These are phyloP conservation scores for Drosophila demipolita DNA, from an alignment of 2,888 invertebrate genomes.

Conservation along the genomic window DNA sequence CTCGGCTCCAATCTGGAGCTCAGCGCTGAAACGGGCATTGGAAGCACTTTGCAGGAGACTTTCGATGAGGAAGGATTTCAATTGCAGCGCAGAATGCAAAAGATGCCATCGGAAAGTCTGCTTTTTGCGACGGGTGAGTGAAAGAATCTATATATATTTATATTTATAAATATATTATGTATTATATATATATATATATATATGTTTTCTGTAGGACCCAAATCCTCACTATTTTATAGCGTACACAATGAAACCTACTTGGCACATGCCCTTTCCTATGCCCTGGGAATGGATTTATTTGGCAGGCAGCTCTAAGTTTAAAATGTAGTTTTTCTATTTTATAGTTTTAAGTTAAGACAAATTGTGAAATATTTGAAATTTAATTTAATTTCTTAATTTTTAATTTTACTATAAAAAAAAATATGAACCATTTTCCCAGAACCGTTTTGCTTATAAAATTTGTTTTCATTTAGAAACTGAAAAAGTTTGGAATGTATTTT, in stretches of 20 bases:
- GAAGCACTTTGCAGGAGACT: conserved; percentile 28
- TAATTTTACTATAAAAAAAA: background rate
- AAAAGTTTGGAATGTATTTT: background rate
- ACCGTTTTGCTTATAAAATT: background rate
- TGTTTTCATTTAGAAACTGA: background rate
- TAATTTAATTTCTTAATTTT: background rate
- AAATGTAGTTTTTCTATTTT: background rate
- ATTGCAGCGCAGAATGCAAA: conserved; percentile 34
- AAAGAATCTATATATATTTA: background rate
- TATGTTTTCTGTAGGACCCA: conserved; percentile 88
- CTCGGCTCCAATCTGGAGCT: conserved; percentile 44
- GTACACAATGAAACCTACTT: conserved; percentile 96
- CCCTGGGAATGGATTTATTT: conserved; percentile 88
- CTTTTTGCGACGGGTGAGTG: conserved; percentile 67
- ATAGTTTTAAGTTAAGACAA: background rate
- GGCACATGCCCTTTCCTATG: conserved; percentile 92
- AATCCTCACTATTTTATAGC: conserved; percentile 93
- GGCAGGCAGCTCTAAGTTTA: conserved; percentile 6
- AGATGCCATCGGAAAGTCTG: conserved; percentile 63
- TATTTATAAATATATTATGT: too few relatives aligned
- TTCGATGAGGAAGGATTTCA: conserved; percentile 12
- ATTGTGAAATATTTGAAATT: background rate
- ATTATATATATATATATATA: too few relatives aligned
- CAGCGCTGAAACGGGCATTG: conserved; percentile 52
- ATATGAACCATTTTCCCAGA: background rate